Percentiles rank a stretch among this genome's conserved stretches.
Conservation (phyloP, 2,113 vertebrate genomes). For the Cavia aperea region DNA sequence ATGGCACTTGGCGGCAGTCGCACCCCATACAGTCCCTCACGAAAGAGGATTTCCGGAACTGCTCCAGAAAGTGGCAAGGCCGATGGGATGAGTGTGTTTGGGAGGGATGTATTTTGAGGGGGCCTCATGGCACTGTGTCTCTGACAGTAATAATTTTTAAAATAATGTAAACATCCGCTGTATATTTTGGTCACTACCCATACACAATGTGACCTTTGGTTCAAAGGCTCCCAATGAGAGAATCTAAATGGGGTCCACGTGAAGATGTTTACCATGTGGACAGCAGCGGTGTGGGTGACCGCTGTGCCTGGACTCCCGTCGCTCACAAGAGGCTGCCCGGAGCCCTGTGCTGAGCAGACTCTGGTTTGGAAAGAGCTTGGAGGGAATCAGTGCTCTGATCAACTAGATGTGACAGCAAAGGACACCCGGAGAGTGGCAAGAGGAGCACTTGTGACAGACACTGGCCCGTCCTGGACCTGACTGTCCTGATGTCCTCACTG, state of each 20-base stretch:
- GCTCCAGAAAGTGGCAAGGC: neutral
- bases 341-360: slow-evolving; percentile 16
- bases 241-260: accelerated
- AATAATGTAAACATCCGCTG: neutral
- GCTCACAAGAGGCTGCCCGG: neutral
- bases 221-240: neutral
- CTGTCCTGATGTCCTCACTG: neutral
- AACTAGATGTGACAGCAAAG: slow-evolving; percentile 59
- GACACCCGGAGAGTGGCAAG: neutral
- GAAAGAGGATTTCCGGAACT: neutral
- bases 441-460: neutral
- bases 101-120: neutral
- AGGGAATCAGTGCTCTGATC: slow-evolving; percentile 33
- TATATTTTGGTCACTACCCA: neutral
- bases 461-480: slow-evolving; percentile 2
- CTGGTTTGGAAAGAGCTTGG: slow-evolving; percentile 14
- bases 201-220: neutral
- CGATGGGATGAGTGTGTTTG: neutral
- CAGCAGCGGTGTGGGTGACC: neutral
- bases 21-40: neutral
- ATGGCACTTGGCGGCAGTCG: neutral
- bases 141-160: neutral
- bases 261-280: neutral
- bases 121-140: neutral
- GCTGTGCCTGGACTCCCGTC: neutral